These are phyloP conservation scores for Amphilophus citrinellus DNA, from an alignment of 2,113 vertebrate genomes.

Conservation along the genomic window DNA sequence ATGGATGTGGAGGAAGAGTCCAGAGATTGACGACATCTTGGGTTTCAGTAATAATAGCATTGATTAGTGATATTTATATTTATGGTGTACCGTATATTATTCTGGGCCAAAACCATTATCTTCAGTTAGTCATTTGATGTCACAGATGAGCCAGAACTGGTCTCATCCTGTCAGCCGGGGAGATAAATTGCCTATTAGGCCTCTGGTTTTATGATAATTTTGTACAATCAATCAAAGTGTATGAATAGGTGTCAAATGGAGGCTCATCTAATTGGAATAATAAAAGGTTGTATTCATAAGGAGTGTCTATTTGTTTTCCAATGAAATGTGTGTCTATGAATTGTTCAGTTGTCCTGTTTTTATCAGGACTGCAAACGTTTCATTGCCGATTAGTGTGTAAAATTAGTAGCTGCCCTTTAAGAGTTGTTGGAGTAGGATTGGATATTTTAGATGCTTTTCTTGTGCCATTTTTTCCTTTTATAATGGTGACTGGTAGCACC, in stretches of 20 bases:
- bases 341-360: rapidly evolving
- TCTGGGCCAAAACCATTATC: constrained; percentile 23
- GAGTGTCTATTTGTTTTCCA: neutral
- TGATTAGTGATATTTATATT: constrained; percentile 38
- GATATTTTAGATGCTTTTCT: rapidly evolving
- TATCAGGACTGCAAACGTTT: neutral
- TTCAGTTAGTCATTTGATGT: constrained; percentile 8
- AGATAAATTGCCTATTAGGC: constrained; percentile 53
- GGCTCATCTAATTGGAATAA: constrained; percentile 32
- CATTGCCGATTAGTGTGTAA: neutral
- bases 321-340: neutral
- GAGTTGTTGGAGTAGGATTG: rapidly evolving
- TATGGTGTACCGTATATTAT: constrained; percentile 1
- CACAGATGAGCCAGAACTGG: constrained; percentile 27
- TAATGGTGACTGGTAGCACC: neutral
- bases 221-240: constrained; percentile 46
- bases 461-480: neutral
- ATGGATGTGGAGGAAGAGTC: constrained; percentile 7
- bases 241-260: constrained; percentile 45
- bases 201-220: constrained; percentile 53
- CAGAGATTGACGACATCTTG: constrained; percentile 14
- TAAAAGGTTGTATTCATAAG: neutral
- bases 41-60: constrained; percentile 44
- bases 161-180: constrained; percentile 30
- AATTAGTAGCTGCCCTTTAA: neutral